Evolutionary conservation across 1,140 invertebrate genomes (phyloP), one percentile per base, ranked within the genome.

Genomic region (Meloidogyne hapla): DNA sequence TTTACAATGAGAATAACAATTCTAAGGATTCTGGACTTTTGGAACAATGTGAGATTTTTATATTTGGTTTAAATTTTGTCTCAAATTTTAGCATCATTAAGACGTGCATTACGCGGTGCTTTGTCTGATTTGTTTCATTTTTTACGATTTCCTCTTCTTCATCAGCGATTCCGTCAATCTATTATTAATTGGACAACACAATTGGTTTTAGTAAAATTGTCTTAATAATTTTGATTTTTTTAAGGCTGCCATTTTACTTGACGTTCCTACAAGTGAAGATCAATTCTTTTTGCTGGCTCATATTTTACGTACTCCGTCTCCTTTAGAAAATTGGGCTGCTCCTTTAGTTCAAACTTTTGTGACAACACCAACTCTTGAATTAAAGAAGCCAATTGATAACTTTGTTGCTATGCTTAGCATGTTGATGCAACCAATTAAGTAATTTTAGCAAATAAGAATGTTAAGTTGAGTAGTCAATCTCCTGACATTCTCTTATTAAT

Each of bases 121-220:
- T 66, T 81, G n/a, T 83, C 80, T 33, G 81, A 82, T 72, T 62
- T 82, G 12, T 81, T 81, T 61, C 61, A 80, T 48, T 80, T 77
- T 73, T n/a, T 83, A 2, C 77, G 80, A n/a, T 81, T 81, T 70
- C 80, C 80, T 45, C 40, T 79, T 21, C 64, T 81, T 38, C 80
- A 74, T 26, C 38, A 76, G 3, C 64, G 80, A 1, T 81, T 82
- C 61, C 78, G 72, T 23, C 79, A 83, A 13, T 73, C 73, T 23
- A 18, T 81, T 8, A 71, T 40, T 15, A 18, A n/a, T 4, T 81
- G 80, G 80, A 75, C 83, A 65, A 74, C 33, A 2, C 81, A 81
- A 81, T 23, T 81, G 80, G 77, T 80, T 15, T 45, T 69, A 13
- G 1, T 25, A 45, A 18, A 61, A 15, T 23, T 9, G 12, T 9